Conservation (phyloP, 2,797 vertebrate species). For the Myiotriccus ornatus region DNA sequence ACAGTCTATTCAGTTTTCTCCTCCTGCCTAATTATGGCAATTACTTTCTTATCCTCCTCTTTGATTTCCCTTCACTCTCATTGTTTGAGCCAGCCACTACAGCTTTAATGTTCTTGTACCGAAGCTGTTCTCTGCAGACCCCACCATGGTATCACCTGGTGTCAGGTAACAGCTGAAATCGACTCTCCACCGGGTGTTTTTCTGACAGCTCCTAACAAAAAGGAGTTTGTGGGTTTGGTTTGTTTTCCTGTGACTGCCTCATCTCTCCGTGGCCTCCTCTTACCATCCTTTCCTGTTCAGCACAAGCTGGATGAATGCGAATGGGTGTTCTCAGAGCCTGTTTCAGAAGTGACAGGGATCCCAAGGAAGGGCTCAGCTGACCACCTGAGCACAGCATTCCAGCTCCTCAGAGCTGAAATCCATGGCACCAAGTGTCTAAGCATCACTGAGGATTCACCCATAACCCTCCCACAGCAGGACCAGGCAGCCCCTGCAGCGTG, state of each 20-base stretch:
- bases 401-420: not conserved
- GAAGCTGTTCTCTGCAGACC: not conserved
- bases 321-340: not conserved
- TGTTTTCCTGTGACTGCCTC: not conserved
- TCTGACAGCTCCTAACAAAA: not conserved
- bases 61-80: conserved; percentile 1
- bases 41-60: conserved; percentile 17
- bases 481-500: not conserved
- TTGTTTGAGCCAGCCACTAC: conserved; percentile 16
- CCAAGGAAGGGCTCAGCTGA: not conserved
- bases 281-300: not conserved
- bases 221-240: not conserved
- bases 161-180: conserved; percentile 9
- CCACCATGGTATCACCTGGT: not conserved
- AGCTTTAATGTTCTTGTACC: not conserved
- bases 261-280: not conserved
- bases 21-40: conserved; percentile 44
- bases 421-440: not conserved
- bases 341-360: not conserved
- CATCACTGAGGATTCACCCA: not conserved
- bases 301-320: rapidly evolving
- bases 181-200: not conserved
- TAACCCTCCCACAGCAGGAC: not conserved
- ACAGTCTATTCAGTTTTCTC: not conserved
- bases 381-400: not conserved